Evolutionary conservation across 2,888 invertebrate species (phyloP), one percentile per base, ranked within the genome.

Genomic region (Eilema sororculum): DNA sequence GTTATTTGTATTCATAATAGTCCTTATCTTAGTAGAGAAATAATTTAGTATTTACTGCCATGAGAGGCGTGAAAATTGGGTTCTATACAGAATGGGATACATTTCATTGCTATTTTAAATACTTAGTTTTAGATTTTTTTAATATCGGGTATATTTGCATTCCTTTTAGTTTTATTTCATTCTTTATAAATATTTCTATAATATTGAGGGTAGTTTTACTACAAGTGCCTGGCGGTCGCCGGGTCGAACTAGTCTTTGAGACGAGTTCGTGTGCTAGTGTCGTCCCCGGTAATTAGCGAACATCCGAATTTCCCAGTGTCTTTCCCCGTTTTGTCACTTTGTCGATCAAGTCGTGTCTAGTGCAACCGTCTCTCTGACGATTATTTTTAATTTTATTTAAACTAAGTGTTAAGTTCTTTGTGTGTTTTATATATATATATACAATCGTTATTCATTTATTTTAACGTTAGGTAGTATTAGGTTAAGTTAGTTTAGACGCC

Each of bases 241-340:
- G 70, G 30, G 63, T 72, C 63, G 60, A 63, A 66, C 73, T 86
- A 93, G 93, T 93, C 91, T 91, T 86, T 87, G 89, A 89, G 91
- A 87, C 89, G 87, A 83, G 83, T 79, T 79, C 85, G 89, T 87
- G 82, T 87, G 88, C 79, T 65, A 78, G 79, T 84, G 84, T 83
- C 78, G 74, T 71, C 79, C 86, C 87, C 84, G 84, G 82, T 78
- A 73, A 78, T 81, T 72, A 75, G 77, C 78, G 82, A 80, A 84
- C 85, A 83, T 76, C 75, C 74, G 73, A 74, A 62, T 68, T 84
- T 86, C 78, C 77, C 67, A 68, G 78, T 75, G 71, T 74, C 67
- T 69, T 72, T 78, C 75, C 81, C 78, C 82, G 78, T 70, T 70
- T 65, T 69, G 2, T 65, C 57, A 52, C 66, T 73, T 61, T 66